Percentiles rank a stretch among this genome's conserved stretches.
These are phyloP conservation scores for Zootoca vivipara DNA, from an alignment of 2,113 vertebrate species.

Conservation along the genomic window DNA sequence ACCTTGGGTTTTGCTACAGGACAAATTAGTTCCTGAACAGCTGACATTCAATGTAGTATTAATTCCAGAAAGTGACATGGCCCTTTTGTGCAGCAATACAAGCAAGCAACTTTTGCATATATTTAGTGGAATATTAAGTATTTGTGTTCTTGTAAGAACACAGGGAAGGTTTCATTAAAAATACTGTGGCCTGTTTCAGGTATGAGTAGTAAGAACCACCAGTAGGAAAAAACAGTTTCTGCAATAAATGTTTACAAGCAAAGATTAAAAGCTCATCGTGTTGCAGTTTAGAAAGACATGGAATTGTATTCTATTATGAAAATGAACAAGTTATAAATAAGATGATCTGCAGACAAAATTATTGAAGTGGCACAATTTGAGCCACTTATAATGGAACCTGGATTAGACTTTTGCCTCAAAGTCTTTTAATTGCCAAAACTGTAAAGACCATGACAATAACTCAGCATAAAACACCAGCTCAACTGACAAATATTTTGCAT, in stretches of 20 bases:
- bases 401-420: neutral
- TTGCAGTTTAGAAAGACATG: neutral
- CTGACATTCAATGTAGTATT: neutral
- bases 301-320: neutral
- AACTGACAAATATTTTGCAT: neutral
- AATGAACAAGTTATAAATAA: neutral
- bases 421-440: neutral
- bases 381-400: neutral
- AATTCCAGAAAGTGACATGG: neutral
- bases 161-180: neutral
- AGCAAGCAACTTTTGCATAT: neutral
- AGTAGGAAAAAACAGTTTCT: neutral
- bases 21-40: neutral
- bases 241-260: neutral
- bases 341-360: neutral
- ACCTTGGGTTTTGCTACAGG: neutral
- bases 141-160: neutral
- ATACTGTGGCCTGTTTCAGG: neutral
- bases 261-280: neutral
- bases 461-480: neutral
- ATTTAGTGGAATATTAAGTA: neutral
- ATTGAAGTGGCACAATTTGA: neutral
- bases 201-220: neutral
- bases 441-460: neutral
- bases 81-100: neutral